Base-by-base conservation (phyloP, 2,888 invertebrate species). In the Neoascia interrupta region DNA sequence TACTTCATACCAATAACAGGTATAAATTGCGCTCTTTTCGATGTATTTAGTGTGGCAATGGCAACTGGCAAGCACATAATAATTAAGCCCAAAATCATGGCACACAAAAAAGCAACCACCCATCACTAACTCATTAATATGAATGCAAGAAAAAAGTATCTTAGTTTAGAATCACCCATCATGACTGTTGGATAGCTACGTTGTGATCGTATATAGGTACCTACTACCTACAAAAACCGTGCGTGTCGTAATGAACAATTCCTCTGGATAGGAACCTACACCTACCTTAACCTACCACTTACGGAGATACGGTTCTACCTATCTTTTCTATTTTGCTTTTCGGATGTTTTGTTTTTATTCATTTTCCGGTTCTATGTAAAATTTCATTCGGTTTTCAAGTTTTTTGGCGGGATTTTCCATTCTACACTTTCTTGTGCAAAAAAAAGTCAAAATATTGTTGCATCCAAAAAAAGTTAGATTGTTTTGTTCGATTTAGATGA, bases 151-250 rank as follows among this genome's bases (percentile, higher is more conserved):
- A 66, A 68, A 66, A 79, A 56, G 66, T 79, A 79, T 79, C 79
- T 79, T 79, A 79, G 79, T 79, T 79, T 79, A 79, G 79, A 79
- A 79, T 79, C 79, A 11, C 73, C 73, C 79, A 79, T 79, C 79
- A 79, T 79, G 66, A 79, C 79, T 73, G 79, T 73, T 79, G 79
- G 79, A 73, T n/a, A n/a, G n/a, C n/a, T n/a, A n/a, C n/a, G n/a
- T n/a, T n/a, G n/a, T n/a, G n/a, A n/a, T n/a, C n/a, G n/a, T n/a
- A n/a, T n/a, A n/a, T n/a, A n/a, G n/a, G n/a, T n/a, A n/a, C n/a
- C n/a, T n/a, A n/a, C n/a, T n/a, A n/a, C n/a, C n/a, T n/a, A n/a
- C n/a, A n/a, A n/a, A n/a, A n/a, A n/a, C n/a, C n/a, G n/a, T n/a
- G n/a, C n/a, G n/a, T n/a, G n/a, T n/a, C n/a, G n/a, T n/a, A n/a